Percentiles rank a stretch among this genome's conserved stretches.
Evolutionary conservation across 1,140 invertebrate genomes (phyloP).

Genomic region (Galendromus occidentalis): DNA sequence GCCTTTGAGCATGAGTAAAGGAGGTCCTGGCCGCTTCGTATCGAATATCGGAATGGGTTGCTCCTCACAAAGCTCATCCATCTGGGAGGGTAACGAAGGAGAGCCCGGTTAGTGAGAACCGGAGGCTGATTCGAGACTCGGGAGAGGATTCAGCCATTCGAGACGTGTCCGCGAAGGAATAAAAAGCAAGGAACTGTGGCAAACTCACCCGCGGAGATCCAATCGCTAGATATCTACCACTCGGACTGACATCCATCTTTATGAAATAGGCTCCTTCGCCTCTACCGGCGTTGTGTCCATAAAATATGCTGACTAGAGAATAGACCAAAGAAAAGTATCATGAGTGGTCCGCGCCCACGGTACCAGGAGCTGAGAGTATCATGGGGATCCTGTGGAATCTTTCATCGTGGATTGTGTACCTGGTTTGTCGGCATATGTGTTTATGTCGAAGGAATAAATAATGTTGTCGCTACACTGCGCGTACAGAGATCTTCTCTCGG

Average conservation of each 20-base stretch:
- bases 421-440: not conserved
- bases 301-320: not conserved
- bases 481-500: not conserved
- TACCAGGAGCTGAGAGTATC: not conserved
- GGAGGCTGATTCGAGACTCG: no score
- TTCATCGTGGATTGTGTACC: not conserved
- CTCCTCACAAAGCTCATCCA: constrained; percentile 4
- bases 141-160: no score
- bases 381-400: not conserved
- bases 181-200: no score
- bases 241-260: not conserved
- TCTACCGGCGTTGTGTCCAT: not conserved
- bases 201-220: not conserved
- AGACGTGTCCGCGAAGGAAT: no score
- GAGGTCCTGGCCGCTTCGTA: not conserved
- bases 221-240: not conserved
- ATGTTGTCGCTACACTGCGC: not conserved
- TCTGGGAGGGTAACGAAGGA: not conserved
- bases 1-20: not conserved
- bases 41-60: constrained; percentile 7
- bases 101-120: no score
- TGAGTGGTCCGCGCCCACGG: not conserved
- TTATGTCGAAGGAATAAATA: constrained; percentile 2
- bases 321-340: not conserved
- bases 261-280: constrained; percentile 7